A percentile compares a stretch with the other conserved stretches of the same genome.
Evolutionary conservation across 2,888 invertebrate species (phyloP).

Genomic region (Onchidella celtica): DNA sequence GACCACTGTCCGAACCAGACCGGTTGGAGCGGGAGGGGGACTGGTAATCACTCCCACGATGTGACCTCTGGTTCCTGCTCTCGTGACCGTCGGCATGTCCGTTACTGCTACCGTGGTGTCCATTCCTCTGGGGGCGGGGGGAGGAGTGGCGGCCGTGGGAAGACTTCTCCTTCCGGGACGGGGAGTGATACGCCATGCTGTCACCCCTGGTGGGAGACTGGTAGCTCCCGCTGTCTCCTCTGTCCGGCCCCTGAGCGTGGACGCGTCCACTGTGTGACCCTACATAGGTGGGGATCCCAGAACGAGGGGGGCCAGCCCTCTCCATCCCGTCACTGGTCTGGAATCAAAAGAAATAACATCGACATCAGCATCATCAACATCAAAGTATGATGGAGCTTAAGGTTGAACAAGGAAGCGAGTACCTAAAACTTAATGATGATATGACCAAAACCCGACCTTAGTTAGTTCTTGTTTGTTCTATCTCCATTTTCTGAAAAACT

Average conservation of each 20-base stretch:
- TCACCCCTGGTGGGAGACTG: not conserved
- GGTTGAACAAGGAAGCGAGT: not conserved
- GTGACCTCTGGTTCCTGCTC: not conserved
- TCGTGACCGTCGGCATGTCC: not conserved
- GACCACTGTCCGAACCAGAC: not conserved
- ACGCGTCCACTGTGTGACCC: not conserved
- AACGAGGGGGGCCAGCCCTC: constrained; percentile 8
- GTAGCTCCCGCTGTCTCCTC: not conserved
- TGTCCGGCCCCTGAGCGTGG: not conserved
- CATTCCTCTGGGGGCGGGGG: constrained; percentile 9
- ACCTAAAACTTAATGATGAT: not conserved
- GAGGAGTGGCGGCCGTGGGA: not conserved
- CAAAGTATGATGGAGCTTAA: not conserved
- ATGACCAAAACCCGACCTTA: not conserved
- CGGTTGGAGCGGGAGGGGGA: not conserved
- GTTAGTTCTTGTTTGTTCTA: too few species aligned
- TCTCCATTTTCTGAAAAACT: too few species aligned
- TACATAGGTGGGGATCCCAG: constrained; percentile 20
- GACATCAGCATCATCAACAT: not conserved
- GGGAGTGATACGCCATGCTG: not conserved
- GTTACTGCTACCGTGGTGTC: not conserved
- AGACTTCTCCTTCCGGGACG: constrained; percentile 9
- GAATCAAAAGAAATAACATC: not conserved
- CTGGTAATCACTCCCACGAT: not conserved
- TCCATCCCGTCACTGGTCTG: constrained; percentile 20